Evolutionary conservation across 2,888 invertebrate genomes (phyloP).

Genomic region (Dolichopus griseipennis): DNA sequence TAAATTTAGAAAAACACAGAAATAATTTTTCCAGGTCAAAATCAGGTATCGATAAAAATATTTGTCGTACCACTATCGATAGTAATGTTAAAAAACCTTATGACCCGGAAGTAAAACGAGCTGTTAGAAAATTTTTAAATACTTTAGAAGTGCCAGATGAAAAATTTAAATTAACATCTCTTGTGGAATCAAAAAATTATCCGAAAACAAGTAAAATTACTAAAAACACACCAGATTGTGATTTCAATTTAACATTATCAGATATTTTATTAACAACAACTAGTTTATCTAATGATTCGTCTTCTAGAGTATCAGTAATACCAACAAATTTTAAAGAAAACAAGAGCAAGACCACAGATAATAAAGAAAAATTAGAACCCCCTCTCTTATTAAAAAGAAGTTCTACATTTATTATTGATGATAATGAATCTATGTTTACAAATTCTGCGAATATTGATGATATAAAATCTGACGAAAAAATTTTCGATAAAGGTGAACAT

Average conservation of each 20-base stretch:
- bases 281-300: background rate
- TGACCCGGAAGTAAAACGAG: constrained; percentile 1
- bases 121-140: constrained; percentile 5
- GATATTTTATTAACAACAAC: background rate
- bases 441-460: background rate
- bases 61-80: too few relatives aligned
- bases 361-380: background rate
- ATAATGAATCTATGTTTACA: background rate
- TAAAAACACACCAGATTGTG: background rate
- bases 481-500: too few relatives aligned
- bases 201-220: background rate
- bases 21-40: too few relatives aligned
- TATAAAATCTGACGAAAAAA: background rate
- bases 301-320: too few relatives aligned
- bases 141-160: background rate
- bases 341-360: background rate
- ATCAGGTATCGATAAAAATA: too few relatives aligned
- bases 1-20: too few relatives aligned
- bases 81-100: background rate
- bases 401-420: background rate
- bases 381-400: background rate
- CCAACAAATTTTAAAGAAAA: background rate
- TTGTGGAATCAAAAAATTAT: background rate
- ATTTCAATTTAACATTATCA: background rate
- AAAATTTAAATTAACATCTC: background rate